phyloP scores from a whole-genome alignment of 2,888 invertebrate species.

The Melieria picta region DNA sequence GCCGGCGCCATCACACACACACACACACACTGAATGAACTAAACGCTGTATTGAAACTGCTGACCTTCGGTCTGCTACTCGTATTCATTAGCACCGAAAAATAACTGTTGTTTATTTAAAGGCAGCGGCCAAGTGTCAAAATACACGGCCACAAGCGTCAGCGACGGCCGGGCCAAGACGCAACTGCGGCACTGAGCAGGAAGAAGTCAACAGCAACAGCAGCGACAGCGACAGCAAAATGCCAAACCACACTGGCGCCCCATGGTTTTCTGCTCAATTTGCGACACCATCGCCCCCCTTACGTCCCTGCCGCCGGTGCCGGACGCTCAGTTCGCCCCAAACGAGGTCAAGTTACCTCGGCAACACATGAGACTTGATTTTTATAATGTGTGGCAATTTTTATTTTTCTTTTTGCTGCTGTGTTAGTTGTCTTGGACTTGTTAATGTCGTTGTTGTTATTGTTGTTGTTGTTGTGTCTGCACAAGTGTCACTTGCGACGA shows the following conservation, averaged over 20 bases:
- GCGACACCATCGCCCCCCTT: constrained; percentile 36
- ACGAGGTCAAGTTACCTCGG: not conserved
- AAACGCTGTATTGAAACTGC: not conserved
- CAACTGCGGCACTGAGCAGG: constrained; percentile 1
- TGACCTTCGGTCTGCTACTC: constrained; percentile 57
- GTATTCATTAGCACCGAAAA: constrained; percentile 55
- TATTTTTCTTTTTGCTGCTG: not conserved
- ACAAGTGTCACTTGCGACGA: constrained; percentile 18
- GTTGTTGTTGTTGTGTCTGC: constrained; percentile 24
- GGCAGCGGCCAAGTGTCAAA: constrained; percentile 53
- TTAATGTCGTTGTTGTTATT: not conserved
- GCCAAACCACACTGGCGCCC: constrained; percentile 53
- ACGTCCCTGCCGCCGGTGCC: constrained; percentile 15
- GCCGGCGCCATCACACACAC: constrained; percentile 12
- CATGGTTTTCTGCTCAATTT: constrained; percentile 65
- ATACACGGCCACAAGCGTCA: constrained; percentile 43
- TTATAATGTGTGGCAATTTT: not conserved
- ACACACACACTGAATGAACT: too few species aligned
- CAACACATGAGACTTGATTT: not conserved
- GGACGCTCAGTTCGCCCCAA: constrained; percentile 2
- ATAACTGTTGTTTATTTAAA: constrained; percentile 54
- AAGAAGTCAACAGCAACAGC: not conserved
- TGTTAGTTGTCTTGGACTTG: not conserved
- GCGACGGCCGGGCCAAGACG: not conserved
- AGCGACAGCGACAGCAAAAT: constrained; percentile 10